phyloP scores from a whole-genome alignment of 2,888 invertebrate genomes.

The Pomacea canaliculata region DNA sequence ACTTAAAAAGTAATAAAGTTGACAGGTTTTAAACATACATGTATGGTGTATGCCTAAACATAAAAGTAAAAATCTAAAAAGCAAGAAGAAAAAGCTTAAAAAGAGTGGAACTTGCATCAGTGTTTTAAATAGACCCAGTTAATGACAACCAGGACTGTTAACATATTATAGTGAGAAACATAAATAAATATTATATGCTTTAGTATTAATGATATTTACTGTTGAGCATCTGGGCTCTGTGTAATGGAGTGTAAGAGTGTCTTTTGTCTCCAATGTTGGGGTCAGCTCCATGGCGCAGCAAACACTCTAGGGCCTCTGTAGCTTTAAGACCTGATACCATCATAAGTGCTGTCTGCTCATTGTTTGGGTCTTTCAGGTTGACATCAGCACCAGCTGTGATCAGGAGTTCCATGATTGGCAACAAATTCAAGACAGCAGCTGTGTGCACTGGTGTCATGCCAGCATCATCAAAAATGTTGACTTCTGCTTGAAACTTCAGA shows the following conservation, averaged over 20 bases:
- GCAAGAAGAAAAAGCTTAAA: too few relatives aligned
- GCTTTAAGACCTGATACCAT: conserved; percentile 22
- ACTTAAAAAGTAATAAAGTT: too few relatives aligned
- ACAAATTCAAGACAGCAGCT: conserved; percentile 22
- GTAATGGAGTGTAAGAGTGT: conserved; percentile 10
- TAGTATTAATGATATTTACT: not conserved
- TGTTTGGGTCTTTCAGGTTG: conserved; percentile 20
- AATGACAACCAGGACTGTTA: too few relatives aligned
- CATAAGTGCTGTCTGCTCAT: conserved; percentile 29
- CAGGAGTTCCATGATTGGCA: conserved; percentile 24
- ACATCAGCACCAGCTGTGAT: conserved; percentile 21
- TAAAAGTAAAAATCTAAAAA: too few relatives aligned
- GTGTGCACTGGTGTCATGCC: conserved; percentile 38
- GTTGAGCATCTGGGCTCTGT: not conserved
- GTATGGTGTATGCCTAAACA: too few relatives aligned
- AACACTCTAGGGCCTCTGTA: conserved; percentile 25
- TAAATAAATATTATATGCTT: too few relatives aligned
- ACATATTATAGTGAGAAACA: too few relatives aligned
- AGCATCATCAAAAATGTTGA: conserved; percentile 32
- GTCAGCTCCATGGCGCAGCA: conserved; percentile 27
- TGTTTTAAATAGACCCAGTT: too few relatives aligned
- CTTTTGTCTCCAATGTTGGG: conserved; percentile 15
- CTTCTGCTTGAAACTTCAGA: conserved; percentile 21
- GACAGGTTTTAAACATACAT: too few relatives aligned
- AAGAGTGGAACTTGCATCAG: too few relatives aligned